A percentile compares a stretch with the other conserved stretches of the same genome.
These are phyloP conservation scores for Lasaia peninsularis DNA, from an alignment of 1,140 invertebrate species.

Conservation along the genomic window DNA sequence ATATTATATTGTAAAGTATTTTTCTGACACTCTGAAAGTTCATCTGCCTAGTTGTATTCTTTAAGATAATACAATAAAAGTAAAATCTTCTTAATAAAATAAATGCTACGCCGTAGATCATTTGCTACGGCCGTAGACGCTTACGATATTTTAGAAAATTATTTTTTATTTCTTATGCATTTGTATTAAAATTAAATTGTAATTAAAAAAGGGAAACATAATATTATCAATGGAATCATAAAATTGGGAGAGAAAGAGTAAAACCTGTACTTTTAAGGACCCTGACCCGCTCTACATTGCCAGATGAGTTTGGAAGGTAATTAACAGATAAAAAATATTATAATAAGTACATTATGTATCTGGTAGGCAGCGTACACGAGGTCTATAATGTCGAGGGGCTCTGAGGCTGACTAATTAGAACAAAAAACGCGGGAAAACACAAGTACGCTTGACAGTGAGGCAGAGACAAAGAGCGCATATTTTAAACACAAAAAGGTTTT, in stretches of 20 bases:
- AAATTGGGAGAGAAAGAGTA: background rate
- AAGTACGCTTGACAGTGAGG: conserved; percentile 74
- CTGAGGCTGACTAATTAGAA: conserved; percentile 73
- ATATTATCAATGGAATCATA: background rate
- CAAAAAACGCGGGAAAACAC: conserved; percentile 76
- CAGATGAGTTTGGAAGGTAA: background rate
- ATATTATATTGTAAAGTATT: no score
- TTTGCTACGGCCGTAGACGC: no score
- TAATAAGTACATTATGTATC: conserved; percentile 9
- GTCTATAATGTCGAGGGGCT: conserved; percentile 56
- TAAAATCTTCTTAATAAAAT: no score
- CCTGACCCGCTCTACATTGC: background rate
- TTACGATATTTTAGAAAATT: no score
- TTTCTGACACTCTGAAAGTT: no score
- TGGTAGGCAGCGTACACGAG: conserved; percentile 31
- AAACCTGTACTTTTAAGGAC: background rate
- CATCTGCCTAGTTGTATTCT: no score
- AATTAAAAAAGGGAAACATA: no score
- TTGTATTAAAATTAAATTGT: no score
- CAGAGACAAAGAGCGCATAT: conserved; percentile 68
- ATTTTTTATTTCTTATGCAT: no score
- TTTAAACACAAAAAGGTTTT: conserved; percentile 42
- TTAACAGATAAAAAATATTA: conserved; percentile 12
- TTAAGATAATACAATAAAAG: no score
- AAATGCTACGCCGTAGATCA: no score